phyloP scores from a whole-genome alignment of 2,797 vertebrate genomes.

The Natrix natrix region DNA sequence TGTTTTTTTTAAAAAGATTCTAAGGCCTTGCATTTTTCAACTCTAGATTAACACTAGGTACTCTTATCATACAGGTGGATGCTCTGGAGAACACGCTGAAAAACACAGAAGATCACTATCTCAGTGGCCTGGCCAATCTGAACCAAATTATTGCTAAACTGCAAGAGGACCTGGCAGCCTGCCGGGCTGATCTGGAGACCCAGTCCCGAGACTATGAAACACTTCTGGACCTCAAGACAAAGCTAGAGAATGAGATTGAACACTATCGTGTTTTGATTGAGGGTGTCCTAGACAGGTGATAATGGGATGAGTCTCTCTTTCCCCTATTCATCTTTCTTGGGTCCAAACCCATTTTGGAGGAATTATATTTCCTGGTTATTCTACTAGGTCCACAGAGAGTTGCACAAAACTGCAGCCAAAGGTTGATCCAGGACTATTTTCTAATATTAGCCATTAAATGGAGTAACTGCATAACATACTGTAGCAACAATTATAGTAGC shows the following conservation, averaged over 20 bases:
- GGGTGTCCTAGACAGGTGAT: constrained; percentile 67
- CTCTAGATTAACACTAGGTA: neutral
- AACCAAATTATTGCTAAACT: constrained; percentile 62
- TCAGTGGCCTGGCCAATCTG: constrained; percentile 50
- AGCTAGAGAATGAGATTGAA: constrained; percentile 78
- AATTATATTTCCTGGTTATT: neutral
- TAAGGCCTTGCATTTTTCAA: neutral
- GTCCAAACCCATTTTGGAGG: neutral
- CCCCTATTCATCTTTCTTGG: neutral
- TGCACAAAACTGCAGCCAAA: neutral
- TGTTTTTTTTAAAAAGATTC: neutral
- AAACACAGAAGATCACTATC: constrained; percentile 57
- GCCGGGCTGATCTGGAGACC: constrained; percentile 68
- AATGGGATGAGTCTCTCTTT: neutral
- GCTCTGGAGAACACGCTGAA: constrained; percentile 70
- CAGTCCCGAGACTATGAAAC: constrained; percentile 71
- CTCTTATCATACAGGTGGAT: constrained; percentile 62
- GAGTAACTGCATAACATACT: neutral
- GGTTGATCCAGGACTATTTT: neutral
- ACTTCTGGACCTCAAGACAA: constrained; percentile 79
- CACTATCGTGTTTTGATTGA: constrained; percentile 74
- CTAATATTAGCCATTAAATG: neutral
- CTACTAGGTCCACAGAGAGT: neutral
- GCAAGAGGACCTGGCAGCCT: constrained; percentile 70
- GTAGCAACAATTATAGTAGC: neutral